These are phyloP conservation scores for Tortrix viridana DNA, from an alignment of 2,888 invertebrate genomes.

Conservation along the genomic window DNA sequence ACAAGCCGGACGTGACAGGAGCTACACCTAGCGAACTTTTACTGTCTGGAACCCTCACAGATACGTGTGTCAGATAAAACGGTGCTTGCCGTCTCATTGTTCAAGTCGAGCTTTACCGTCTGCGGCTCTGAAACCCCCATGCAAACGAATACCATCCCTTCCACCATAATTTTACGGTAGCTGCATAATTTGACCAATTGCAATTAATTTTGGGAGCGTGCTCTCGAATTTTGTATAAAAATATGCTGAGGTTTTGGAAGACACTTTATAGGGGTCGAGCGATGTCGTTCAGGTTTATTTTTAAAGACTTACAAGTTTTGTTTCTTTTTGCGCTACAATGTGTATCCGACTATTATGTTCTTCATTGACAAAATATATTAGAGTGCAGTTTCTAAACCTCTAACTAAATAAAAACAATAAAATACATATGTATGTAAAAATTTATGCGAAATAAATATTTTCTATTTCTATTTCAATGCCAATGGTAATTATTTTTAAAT, in stretches of 20 bases:
- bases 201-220: constrained; percentile 5
- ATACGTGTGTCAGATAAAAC: constrained; percentile 34
- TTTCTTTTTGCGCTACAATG: neutral
- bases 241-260: constrained; percentile 24
- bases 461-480: no score
- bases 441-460: no score
- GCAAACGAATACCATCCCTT: constrained; percentile 19
- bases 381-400: no score
- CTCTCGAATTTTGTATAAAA: constrained; percentile 26
- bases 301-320: neutral
- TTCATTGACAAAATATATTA: no score
- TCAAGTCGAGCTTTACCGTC: constrained; percentile 24
- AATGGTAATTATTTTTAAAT: no score
- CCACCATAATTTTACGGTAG: constrained; percentile 7
- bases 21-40: constrained; percentile 30
- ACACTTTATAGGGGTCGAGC: constrained; percentile 1
- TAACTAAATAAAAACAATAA: no score
- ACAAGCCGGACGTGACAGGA: constrained; percentile 26
- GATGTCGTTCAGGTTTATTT: neutral
- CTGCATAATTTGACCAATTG: constrained; percentile 20
- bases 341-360: no score
- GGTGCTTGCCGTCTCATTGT: constrained; percentile 33
- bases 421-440: no score
- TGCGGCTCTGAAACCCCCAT: constrained; percentile 8
- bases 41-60: constrained; percentile 29